Evolutionary conservation across 53 echinoderm and acorn worm genomes (phyloP).

Genomic region (Glandiceps talaboti): DNA sequence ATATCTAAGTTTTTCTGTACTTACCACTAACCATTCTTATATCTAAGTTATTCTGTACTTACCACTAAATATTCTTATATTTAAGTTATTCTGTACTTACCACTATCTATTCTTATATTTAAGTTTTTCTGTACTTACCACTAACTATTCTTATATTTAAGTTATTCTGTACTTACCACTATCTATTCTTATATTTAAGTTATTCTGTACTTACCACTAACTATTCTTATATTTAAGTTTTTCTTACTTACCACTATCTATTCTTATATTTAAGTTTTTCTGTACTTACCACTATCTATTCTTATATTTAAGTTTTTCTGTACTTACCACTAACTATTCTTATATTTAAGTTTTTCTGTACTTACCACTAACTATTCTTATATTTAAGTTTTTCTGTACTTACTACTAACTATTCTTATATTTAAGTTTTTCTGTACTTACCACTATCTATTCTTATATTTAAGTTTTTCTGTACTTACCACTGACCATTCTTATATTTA

Average conservation of each 20-base stretch:
- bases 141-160: too few species aligned
- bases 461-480: constrained; percentile 81
- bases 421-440: constrained; percentile 79
- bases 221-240: too few species aligned
- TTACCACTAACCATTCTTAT: constrained; percentile 87
- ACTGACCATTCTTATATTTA: constrained; percentile 75
- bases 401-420: constrained; percentile 79
- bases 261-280: too few species aligned
- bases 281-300: too few species aligned
- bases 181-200: too few species aligned
- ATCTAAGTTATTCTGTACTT: constrained; percentile 61
- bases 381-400: constrained; percentile 65
- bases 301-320: too few species aligned
- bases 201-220: too few species aligned
- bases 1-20: constrained; percentile 66
- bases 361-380: constrained; percentile 88
- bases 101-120: constrained; percentile 72
- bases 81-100: constrained; percentile 69
- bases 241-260: too few species aligned
- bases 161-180: too few species aligned
- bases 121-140: too few species aligned
- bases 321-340: constrained; percentile 85
- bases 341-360: constrained; percentile 61
- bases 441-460: constrained; percentile 80
- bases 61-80: constrained; percentile 85